These are phyloP conservation scores for Hemicordylus capensis DNA, from an alignment of 2,113 vertebrate genomes.

Conservation along the genomic window DNA sequence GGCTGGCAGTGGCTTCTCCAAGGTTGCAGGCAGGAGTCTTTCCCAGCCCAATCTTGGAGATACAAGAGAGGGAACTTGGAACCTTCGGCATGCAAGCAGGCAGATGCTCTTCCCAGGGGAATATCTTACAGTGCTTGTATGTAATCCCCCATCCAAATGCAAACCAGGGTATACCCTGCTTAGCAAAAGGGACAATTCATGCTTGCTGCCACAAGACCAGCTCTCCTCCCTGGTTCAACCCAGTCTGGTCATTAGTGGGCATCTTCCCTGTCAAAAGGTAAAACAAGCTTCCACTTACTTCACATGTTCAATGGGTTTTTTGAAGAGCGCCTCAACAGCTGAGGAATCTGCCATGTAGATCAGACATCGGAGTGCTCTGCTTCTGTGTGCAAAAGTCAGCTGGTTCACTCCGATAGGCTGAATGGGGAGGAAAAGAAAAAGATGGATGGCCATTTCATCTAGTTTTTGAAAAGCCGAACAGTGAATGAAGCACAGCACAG, in stretches of 20 bases:
- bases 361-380: constrained; percentile 89
- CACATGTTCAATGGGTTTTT: constrained; percentile 83
- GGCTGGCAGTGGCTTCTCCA: no score
- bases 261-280: not conserved
- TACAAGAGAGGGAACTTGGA: no score
- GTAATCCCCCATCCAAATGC: no score
- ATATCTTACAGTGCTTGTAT: no score
- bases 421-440: not conserved
- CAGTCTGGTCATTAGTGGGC: not conserved
- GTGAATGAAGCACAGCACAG: not conserved
- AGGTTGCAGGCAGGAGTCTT: no score
- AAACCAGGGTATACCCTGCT: no score
- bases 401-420: constrained; percentile 84
- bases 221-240: no score
- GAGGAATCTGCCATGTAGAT: constrained; percentile 82
- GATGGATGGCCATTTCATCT: not conserved
- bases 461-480: not conserved
- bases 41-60: no score
- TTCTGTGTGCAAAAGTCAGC: constrained; percentile 87
- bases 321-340: constrained; percentile 84
- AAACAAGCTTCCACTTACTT: constrained; percentile 76
- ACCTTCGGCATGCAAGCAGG: no score
- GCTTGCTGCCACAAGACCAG: no score
- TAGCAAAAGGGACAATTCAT: no score
- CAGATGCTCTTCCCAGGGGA: no score